Evolutionary conservation across 2,113 vertebrate species (phyloP).

Genomic region (Saccopteryx bilineata): DNA sequence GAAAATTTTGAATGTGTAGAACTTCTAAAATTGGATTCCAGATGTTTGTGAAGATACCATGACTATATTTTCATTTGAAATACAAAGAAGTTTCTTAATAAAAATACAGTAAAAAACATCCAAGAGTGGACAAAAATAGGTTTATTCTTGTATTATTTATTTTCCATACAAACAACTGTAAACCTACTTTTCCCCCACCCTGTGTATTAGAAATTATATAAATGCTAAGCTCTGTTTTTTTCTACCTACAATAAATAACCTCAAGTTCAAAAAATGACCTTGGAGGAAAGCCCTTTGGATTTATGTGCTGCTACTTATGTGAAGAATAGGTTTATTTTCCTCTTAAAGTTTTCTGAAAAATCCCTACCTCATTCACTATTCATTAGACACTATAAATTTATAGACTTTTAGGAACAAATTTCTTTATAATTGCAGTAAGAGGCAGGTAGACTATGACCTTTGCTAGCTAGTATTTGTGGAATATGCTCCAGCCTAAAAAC

Average conservation of each 20-base stretch:
- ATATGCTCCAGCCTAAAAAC: neutral
- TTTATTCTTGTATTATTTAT: neutral
- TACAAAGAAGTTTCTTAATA: neutral
- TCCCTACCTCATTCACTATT: constrained; percentile 1
- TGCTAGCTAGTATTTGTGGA: neutral
- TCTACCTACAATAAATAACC: constrained; percentile 4
- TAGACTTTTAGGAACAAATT: constrained; percentile 35
- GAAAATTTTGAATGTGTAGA: constrained; percentile 41
- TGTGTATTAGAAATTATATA: neutral
- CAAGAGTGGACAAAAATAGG: neutral
- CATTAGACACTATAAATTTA: neutral
- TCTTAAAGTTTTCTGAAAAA: constrained; percentile 41
- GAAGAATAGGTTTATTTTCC: constrained; percentile 32
- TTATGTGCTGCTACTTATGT: constrained; percentile 41
- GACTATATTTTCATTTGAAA: constrained; percentile 50
- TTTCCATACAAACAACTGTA: neutral
- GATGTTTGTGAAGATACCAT: neutral
- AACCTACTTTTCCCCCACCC: neutral
- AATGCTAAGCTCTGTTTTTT: neutral
- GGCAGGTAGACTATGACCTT: neutral
- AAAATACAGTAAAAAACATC: constrained; percentile 11
- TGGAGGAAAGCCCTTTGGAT: constrained; percentile 19
- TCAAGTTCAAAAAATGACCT: constrained; percentile 50
- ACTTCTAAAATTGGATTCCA: constrained; percentile 55
- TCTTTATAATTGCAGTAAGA: constrained; percentile 3